Percentiles rank a stretch among this genome's conserved stretches.
These are phyloP conservation scores for Rhodophaea formosa DNA, from an alignment of 2,888 invertebrate species.

Conservation along the genomic window DNA sequence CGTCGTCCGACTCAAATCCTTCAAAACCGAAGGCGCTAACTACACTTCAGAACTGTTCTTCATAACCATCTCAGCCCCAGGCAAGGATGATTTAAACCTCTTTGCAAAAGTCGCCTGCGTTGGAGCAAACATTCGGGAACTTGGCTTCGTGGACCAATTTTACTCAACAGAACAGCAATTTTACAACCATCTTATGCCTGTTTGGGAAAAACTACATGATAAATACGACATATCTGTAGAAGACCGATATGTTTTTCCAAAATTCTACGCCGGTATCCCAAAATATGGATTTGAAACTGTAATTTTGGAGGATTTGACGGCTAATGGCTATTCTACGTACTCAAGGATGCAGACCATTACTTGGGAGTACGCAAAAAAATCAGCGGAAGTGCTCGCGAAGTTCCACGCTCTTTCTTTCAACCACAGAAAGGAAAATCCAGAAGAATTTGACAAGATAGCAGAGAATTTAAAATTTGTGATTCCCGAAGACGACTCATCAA, in stretches of 20 bases:
- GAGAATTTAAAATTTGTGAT: constrained; percentile 27
- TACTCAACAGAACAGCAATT: constrained; percentile 15
- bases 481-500: too few species aligned
- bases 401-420: constrained; percentile 63
- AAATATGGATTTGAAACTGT: constrained; percentile 43
- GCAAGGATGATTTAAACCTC: constrained; percentile 37
- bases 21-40: constrained; percentile 49
- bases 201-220: constrained; percentile 30
- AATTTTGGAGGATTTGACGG: constrained; percentile 49
- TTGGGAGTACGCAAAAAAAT: constrained; percentile 44
- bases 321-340: constrained; percentile 39
- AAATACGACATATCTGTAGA: constrained; percentile 35
- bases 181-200: constrained; percentile 30
- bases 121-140: constrained; percentile 21
- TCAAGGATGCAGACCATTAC: constrained; percentile 43
- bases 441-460: constrained; percentile 31
- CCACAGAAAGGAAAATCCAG: constrained; percentile 48
- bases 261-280: constrained; percentile 40
- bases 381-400: constrained; percentile 45
- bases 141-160: neutral
- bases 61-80: constrained; percentile 34
- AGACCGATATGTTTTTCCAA: constrained; percentile 39
- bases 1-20: constrained; percentile 36
- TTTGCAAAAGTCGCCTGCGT: constrained; percentile 54
- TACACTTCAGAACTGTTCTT: constrained; percentile 46